Percentiles rank a stretch among this genome's conserved stretches.
Evolutionary conservation across 2,113 vertebrate species (phyloP).

Genomic region (Lepisosteus oculatus): DNA sequence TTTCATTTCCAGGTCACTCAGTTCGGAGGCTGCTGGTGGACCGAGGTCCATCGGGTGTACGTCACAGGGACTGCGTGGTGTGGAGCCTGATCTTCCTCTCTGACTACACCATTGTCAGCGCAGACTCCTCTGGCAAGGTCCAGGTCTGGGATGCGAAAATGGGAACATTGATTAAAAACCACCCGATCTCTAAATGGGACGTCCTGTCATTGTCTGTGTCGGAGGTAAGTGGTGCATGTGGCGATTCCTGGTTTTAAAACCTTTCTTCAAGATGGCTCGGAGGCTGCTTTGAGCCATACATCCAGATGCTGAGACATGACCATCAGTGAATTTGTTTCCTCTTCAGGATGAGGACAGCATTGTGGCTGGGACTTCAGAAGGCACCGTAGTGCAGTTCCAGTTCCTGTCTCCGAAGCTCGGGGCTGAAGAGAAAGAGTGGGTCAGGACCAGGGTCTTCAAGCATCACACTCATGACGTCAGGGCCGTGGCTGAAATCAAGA

Average conservation of each 20-base stretch:
- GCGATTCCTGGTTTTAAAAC: too few relatives aligned
- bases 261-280: too few relatives aligned
- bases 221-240: conserved; percentile 55
- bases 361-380: conserved; percentile 83
- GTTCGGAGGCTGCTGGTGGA: conserved; percentile 78
- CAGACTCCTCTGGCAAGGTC: conserved; percentile 85
- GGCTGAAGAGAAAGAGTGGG: conserved; percentile 74
- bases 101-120: conserved; percentile 72
- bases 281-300: too few relatives aligned
- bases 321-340: conserved; percentile 5
- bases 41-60: conserved; percentile 45
- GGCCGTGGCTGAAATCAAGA: conserved; percentile 74
- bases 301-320: too few relatives aligned
- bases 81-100: conserved; percentile 86
- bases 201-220: conserved; percentile 72
- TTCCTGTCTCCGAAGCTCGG: conserved; percentile 62
- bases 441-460: conserved; percentile 84
- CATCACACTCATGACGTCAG: conserved; percentile 88
- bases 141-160: conserved; percentile 86
- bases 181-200: conserved; percentile 74
- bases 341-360: conserved; percentile 84
- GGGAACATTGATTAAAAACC: conserved; percentile 75
- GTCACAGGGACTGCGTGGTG: conserved; percentile 70
- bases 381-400: conserved; percentile 86
- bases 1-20: conserved; percentile 61